Evolutionary conservation across 1,140 invertebrate genomes (phyloP), one percentile per base, ranked within the genome.

Genomic region (Hylyphantes graminicola): DNA sequence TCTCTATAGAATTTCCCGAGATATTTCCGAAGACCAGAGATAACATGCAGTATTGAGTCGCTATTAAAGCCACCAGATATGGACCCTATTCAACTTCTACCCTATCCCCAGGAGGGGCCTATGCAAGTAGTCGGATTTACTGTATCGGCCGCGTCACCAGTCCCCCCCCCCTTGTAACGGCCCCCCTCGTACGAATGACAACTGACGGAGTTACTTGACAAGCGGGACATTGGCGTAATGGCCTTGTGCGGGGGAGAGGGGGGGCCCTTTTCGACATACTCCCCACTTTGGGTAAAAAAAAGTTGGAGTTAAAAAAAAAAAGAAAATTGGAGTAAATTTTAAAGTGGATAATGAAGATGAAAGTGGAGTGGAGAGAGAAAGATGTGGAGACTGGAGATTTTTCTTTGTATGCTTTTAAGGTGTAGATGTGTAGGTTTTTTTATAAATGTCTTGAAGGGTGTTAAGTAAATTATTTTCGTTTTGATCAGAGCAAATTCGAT

Each of bases 61-160:
- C 80, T 83, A 83, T 83, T 83, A 83, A 83, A 83, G 70, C 80
- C 80, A 83, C 61, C 80, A 73, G 53, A 81, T 81, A 81, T 73
- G 54, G 72, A 83, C 80, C 79, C 79, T 81, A 72, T 72, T 76
- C 63, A 48, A 50, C 79, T 70, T 55, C 80, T 75, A 10, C 70
- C 12, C 64, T 73, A 73, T 65, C 63, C 80, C 70, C 53, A 0
- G 63, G 72, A 55, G 80, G 57, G 64, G 50, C 50, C 80, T 83
- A 83, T 83, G 80, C 80, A 83, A 83, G 74, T 83, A 83, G 80
- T 81, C 73, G 68, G 79, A 81, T 81, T 73, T 73, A 74, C 70
- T 74, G 80, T 74, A 74, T 83, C 80, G 67, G 72, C 48, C 67
- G 79, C 79, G 79, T 81, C 79, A 79, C 77, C 70, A 48, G n/a